Conservation (phyloP, 1,140 invertebrate genomes). For the Tachypleus tridentatus region DNA sequence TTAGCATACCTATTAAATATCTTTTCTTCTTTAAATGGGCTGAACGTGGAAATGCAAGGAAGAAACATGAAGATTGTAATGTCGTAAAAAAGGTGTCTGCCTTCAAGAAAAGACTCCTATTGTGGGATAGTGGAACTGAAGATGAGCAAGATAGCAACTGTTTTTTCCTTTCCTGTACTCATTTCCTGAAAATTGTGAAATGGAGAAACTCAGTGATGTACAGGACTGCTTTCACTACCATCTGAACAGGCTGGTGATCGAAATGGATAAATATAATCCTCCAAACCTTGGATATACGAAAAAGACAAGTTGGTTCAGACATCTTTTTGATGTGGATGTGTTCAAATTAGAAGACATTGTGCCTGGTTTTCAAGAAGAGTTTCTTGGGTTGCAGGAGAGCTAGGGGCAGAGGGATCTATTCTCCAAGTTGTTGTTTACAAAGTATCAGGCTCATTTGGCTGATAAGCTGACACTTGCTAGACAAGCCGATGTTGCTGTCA, state of each 20-base stretch:
- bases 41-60: conserved; percentile 11
- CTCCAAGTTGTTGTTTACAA: conserved; percentile 4
- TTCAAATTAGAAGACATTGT: conserved; percentile 4
- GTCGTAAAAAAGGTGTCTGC: conserved; percentile 8
- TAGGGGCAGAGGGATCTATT: conserved; percentile 2
- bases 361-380: conserved; percentile 7
- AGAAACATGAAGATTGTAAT: conserved; percentile 6
- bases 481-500: conserved; percentile 3
- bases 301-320: conserved; percentile 5
- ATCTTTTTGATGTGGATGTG: conserved; percentile 7
- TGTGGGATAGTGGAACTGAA: conserved; percentile 8
- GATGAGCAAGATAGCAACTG: conserved; percentile 2
- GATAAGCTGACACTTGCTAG: conserved; percentile 7
- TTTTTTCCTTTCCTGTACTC: conserved; percentile 5
- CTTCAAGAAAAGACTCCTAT: conserved; percentile 9
- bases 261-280: conserved; percentile 6
- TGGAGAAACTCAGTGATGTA: conserved; percentile 6
- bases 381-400: conserved; percentile 5
- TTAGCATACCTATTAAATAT: conserved; percentile 11
- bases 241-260: neutral
- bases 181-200: conserved; percentile 7
- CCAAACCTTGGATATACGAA: neutral
- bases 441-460: conserved; percentile 1
- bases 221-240: conserved; percentile 4
- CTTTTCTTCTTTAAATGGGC: conserved; percentile 11